phyloP scores from a whole-genome alignment of 2,797 vertebrate species.

The Melanotaenia trifasciata region DNA sequence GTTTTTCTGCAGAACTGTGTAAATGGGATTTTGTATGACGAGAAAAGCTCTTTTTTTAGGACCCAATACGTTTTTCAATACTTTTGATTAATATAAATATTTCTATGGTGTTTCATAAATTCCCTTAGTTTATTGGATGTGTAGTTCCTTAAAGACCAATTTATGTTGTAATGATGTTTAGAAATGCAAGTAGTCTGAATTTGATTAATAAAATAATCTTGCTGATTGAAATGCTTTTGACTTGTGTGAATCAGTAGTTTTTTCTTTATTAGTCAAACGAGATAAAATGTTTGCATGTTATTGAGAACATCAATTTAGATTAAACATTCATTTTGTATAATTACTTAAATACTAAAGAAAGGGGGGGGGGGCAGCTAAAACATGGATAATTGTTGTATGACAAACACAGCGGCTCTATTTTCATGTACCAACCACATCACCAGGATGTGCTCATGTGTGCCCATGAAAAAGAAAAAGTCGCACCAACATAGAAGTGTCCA shows the following conservation, averaged over 20 bases:
- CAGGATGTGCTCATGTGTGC: neutral
- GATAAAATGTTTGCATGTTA: no score
- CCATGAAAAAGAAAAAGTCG: constrained; percentile 52
- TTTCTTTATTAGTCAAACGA: neutral
- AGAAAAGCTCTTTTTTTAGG: constrained; percentile 78
- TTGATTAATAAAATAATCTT: constrained; percentile 72
- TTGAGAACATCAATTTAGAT: neutral
- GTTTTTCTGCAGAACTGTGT: constrained; percentile 58
- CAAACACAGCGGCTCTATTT: neutral
- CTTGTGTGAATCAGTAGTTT: constrained; percentile 8
- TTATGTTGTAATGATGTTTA: constrained; percentile 67
- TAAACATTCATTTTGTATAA: neutral
- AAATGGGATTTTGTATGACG: constrained; percentile 62
- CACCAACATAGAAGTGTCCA: constrained; percentile 66
- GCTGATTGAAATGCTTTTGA: constrained; percentile 27
- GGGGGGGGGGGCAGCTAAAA: no score
- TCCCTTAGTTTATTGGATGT: constrained; percentile 61
- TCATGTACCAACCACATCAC: neutral
- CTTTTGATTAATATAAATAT: constrained; percentile 79
- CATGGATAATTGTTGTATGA: no score
- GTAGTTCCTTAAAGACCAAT: constrained; percentile 59
- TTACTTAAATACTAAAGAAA: no score
- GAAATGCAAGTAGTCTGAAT: constrained; percentile 57
- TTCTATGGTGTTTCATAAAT: constrained; percentile 68
- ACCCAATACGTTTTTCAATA: constrained; percentile 53